Base-by-base conservation (phyloP, 2,113 vertebrate genomes). In the Hepsetus odoe region DNA sequence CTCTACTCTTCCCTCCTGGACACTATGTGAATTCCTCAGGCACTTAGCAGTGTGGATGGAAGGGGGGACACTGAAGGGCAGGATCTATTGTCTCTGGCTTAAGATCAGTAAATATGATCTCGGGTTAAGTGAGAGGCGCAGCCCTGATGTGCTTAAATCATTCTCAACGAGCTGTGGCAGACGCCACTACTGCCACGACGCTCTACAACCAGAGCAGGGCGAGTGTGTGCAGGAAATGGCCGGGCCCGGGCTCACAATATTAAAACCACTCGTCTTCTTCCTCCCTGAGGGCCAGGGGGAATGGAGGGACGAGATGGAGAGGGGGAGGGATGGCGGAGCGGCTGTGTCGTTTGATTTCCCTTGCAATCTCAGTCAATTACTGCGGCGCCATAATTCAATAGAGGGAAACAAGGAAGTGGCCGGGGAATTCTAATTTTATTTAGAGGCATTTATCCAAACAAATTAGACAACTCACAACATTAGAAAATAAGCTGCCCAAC, bases 291-390 rank as follows among this genome's bases (percentile, higher is more conserved):
- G 28, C 61, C 62, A 74, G 66, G 53, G 56, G 24, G 65, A 28
- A 76, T 22, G 46, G 72, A 51, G 73, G 78, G 77, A 70, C 20
- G 55, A 58, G 33, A 44, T 38, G 44, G 49, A 65, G 59, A 30
- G 55, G 35, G 59, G 58, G 71, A 42, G 56, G 68, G 46, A 32
- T 18, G 64, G 71, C 38, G 58, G 40, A 56, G 71, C 6, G 22
- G 75, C 32, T 24, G 30, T 32, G 62, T 58, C 10, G 77, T 86
- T 72, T 84, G 72, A 84, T 80, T 83, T 74, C 44, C 69, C 71
- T 40, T n/a, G 72, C 89, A 89, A 90, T 89, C 83, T 89, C 88
- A 88, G 87, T 90, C 87, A 90, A 90, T 90, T 91, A 89, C 87
- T 70, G 35, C 70, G 76, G 77, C 74, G 77, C 79, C 83, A 84